Base-by-base conservation (phyloP, 2,113 vertebrate species). In the Prionailurus viverrinus region DNA sequence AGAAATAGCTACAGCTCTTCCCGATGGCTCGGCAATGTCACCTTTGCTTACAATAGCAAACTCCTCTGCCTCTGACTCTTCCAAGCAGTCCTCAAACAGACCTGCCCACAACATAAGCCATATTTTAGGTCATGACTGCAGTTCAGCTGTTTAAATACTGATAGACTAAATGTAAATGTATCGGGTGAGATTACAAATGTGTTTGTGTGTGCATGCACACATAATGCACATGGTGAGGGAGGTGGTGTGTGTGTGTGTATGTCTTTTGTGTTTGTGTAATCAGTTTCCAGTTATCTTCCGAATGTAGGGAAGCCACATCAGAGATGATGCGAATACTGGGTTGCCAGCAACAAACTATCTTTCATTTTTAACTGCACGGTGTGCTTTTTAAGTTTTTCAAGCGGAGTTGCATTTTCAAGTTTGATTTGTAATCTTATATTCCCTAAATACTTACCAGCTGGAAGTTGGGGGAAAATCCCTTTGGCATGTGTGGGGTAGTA, bases 71-170 rank as follows among this genome's bases (percentile, higher is more conserved):
- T 99, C 99, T 4, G 99, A 99, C 97, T 99, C 99, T 41, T 99
- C 99, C 96, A 99, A 99, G 97, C 99, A 99, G 98, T 99, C 99
- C 81, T 99, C 99, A 33, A 99, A 99, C 97, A 99, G 99, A 63
- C 99, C 99, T 18, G 99, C 99, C 94, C 99, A 99, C 98, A 99
- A 99, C 98, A 99, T 99, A 99, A 99, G 99, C 99, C 99, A 99
- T 99, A 99, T 99, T 95, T 98, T 99, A 95, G 99, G 99, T 96
- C 99, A 99, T 0, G 99, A 99, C 96, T 99, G 99, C 98, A 99
- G 99, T 98, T 99, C 99, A 1, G 99, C 99, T 84, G 99, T 99
- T 48, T 99, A 98, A 99, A 94, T 97, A 92, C 80, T 14, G 36
- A 66, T 55, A 83, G 76, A 92, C 74, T 96, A 94, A 93, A 88